Base-by-base conservation (phyloP, 2,888 invertebrate species). In the Mythimna pallens region DNA sequence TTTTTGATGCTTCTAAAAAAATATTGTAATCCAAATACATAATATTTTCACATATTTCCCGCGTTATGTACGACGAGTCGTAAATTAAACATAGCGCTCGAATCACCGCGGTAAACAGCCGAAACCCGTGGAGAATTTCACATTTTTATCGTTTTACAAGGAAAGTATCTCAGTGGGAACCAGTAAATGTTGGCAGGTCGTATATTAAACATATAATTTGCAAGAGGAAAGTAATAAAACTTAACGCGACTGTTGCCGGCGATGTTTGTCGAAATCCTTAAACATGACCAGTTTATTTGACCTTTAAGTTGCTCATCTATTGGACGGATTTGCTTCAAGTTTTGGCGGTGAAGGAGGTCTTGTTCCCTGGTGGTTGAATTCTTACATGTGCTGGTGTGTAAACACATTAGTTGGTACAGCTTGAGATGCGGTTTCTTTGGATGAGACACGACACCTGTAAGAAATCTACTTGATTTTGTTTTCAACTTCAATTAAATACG, bases 221-320 rank as follows among this genome's bases (percentile, higher is more conserved):
- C 92, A 93, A 92, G 91, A 91, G 90, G 92, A 92, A 94, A 94
- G 94, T 93, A 93, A 94, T 95, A 94, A 95, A 95, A 95, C 94
- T 95, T 95, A 93, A 95, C 93, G 93, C 92, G 93, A 89, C 90
- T 90, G 91, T 90, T 87, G 30, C 92, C 88, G 87, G 88, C 92
- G 90, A 89, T 94, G 94, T 95, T 94, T 93, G 94, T 92, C 91
- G 92, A 93, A 93, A 93, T 94, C 92, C 89, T 90, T 90, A 90
- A 90, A 90, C 88, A 87, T 82, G 87, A 88, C 93, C 93, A 92
- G 88, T 78, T 82, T 82, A 82, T 86, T 88, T 92, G 91, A 86
- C 89, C 86, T 80, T 80, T 85, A 78, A 73, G 69, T 74, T 67
- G 76, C 68, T 82, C 75, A 78, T 80, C 25, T 72, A 57, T 66